Conservation (phyloP, 1,140 invertebrate species). For the Heliothis subflexa region DNA sequence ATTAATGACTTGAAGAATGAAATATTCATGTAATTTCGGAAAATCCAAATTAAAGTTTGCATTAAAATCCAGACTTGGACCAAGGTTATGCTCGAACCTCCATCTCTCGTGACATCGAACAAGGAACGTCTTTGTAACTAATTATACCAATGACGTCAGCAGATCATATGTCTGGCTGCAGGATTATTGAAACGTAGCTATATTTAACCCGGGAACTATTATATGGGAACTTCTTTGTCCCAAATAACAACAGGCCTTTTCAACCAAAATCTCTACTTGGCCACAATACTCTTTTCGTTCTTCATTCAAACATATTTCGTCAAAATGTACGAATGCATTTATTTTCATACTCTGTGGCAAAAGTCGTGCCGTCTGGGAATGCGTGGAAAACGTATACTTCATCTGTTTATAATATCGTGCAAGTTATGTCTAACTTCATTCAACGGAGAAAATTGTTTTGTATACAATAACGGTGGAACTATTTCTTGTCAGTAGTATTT, state of each 20-base stretch:
- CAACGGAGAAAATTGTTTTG: constrained; percentile 3
- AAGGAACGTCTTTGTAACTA: constrained; percentile 43
- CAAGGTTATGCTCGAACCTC: neutral
- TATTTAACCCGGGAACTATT: constrained; percentile 31
- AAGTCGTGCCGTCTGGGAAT: constrained; percentile 10
- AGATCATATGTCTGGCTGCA: constrained; percentile 41
- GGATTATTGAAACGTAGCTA: constrained; percentile 38
- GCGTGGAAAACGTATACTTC: constrained; percentile 9
- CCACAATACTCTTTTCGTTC: neutral
- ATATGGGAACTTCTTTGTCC: constrained; percentile 16
- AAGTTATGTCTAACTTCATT: constrained; percentile 37
- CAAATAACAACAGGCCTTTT: neutral
- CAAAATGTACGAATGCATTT: neutral
- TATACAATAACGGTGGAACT: neutral
- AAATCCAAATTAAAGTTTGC: neutral
- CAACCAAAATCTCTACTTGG: too few species aligned
- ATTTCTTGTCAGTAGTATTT: constrained; percentile 18
- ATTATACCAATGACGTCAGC: constrained; percentile 42
- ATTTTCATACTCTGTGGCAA: neutral
- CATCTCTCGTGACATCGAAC: constrained; percentile 26
- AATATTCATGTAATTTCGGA: neutral
- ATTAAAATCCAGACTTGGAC: neutral
- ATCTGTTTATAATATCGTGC: constrained; percentile 25
- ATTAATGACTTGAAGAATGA: neutral
- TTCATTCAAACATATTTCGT: neutral